Percentiles rank a stretch among this genome's conserved stretches.
phyloP scores from a whole-genome alignment of 2,797 vertebrate genomes.

The Chelonia mydas region DNA sequence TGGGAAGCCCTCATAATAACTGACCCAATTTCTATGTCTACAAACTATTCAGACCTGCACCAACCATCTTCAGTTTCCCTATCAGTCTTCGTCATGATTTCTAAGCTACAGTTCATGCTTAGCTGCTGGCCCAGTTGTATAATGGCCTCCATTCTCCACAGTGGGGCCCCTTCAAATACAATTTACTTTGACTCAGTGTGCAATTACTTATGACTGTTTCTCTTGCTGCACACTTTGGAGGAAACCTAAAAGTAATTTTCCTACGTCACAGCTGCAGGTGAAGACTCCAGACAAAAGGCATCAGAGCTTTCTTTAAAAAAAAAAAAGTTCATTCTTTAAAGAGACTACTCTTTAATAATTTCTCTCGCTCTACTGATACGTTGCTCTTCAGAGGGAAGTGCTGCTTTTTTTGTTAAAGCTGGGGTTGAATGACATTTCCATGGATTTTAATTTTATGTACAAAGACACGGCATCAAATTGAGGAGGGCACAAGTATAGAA shows the following conservation, averaged over 20 bases:
- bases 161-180: conserved; percentile 25
- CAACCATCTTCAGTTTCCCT: not conserved
- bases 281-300: not conserved
- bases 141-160: not conserved
- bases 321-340: not conserved
- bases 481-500: fast-evolving
- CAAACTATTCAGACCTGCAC: not conserved
- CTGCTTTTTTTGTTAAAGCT: not conserved
- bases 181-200: not conserved
- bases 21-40: not conserved
- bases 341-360: not conserved
- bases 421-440: conserved; percentile 12
- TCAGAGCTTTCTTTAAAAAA: not conserved
- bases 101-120: not conserved
- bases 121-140: not conserved
- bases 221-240: not conserved
- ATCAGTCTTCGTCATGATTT: not conserved
- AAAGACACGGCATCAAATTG: conserved; percentile 17
- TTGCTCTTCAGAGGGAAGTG: not conserved
- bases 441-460: conserved; percentile 39
- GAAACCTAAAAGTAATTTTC: too few relatives aligned
- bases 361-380: not conserved
- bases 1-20: not conserved
- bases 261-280: not conserved
- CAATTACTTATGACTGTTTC: not conserved